Evolutionary conservation across 2,888 invertebrate genomes (phyloP), one percentile per base, ranked within the genome.

Genomic region (Papilio protenor): DNA sequence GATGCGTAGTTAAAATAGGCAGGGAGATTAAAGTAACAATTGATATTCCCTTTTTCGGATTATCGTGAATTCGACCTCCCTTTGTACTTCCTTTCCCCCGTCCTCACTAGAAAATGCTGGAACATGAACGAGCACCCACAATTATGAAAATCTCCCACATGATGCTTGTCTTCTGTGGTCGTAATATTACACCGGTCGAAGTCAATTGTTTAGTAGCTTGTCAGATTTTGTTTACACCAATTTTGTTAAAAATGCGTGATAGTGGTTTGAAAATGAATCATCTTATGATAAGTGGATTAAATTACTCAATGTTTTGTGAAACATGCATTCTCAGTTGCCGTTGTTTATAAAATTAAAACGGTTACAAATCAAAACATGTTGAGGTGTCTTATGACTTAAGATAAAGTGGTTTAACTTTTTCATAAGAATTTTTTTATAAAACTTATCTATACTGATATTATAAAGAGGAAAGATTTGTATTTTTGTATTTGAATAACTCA

Each of bases 301-400:
- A 45, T 69, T 69, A 69, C 45, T 45, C 12, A 10, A 45, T 69
- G 66, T 69, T 69, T 69, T 69, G 64, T 69, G 21, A 69, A 69
- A 69, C 66, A 45, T 12, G 45, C 66, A 66, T 66, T 66, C 66
- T 66, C 40, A 40, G 40, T 45, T 45, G 21, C 21, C n/a, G 2
- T 69, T 69, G 45, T 69, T 69, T 69, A 69, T 69, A 69, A 69
- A 69, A 69, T 69, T 45, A n/a, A 45, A 69, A 21, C 66, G 12
- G 45, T 11, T 40, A 18, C 40, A 40, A 66, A 66, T 40, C 45
- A 21, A 45, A 66, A 66, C 45, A 66, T 45, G 16, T n/a, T n/a
- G n/a, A 33, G 40, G n/a, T 45, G n/a, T 45, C 21, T 66, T 14
- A 12, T n/a, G 11, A 64, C 18, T 11, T 21, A 14, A 61, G 18